phyloP scores from a whole-genome alignment of 2,888 invertebrate species.

The Cotesia congregata region DNA sequence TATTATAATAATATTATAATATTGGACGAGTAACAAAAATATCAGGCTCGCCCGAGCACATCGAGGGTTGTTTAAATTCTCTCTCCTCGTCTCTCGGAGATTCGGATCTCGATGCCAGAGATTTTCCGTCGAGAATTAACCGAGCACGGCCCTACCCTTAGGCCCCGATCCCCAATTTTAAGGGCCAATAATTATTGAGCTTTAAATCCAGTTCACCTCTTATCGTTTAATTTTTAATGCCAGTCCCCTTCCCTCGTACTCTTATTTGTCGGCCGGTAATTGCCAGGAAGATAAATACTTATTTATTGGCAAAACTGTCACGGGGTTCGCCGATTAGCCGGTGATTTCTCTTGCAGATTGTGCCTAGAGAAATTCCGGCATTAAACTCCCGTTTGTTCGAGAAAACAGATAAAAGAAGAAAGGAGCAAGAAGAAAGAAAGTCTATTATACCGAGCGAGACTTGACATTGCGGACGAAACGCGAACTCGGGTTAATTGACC shows the following conservation, averaged over 20 bases:
- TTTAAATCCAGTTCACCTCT: not conserved
- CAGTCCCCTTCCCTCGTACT: not conserved
- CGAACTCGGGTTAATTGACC: conserved; percentile 27
- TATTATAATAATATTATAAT: conserved; percentile 57
- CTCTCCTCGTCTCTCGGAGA: not conserved
- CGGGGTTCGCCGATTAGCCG: no score
- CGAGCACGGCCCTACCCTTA: not conserved
- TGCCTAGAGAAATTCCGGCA: no score
- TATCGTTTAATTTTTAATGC: conserved; percentile 6
- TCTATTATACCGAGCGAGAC: conserved; percentile 25
- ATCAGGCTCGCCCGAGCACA: not conserved
- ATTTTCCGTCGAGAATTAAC: not conserved
- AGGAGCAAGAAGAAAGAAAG: conserved; percentile 18
- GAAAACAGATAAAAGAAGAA: no score
- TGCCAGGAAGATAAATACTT: not conserved
- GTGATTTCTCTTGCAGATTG: no score
- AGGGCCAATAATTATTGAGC: not conserved
- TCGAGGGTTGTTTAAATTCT: no score
- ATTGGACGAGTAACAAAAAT: conserved; percentile 27
- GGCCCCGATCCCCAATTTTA: not conserved
- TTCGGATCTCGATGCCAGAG: not conserved
- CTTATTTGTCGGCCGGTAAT: not conserved
- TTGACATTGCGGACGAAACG: conserved; percentile 29
- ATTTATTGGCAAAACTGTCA: no score
- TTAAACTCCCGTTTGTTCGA: no score